These are phyloP conservation scores for Macrochelys suwanniensis DNA, from an alignment of 2,797 vertebrate genomes.

Conservation along the genomic window DNA sequence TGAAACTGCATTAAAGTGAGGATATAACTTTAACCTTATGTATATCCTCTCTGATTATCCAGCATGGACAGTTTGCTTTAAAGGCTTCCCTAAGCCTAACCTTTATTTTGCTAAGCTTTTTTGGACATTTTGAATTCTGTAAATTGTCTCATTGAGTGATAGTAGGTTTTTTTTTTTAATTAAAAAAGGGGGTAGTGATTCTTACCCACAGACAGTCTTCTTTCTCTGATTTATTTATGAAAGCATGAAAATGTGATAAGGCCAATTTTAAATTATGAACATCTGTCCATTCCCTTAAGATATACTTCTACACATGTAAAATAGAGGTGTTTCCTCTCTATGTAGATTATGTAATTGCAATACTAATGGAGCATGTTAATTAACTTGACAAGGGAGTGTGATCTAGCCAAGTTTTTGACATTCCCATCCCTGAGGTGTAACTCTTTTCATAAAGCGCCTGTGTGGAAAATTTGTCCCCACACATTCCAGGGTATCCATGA, in stretches of 20 bases:
- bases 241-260: background rate
- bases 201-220: background rate
- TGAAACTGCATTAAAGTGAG: background rate
- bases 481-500: background rate
- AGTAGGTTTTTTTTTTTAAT: background rate
- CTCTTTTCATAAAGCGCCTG: conserved; percentile 10
- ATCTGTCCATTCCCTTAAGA: background rate
- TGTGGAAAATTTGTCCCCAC: background rate
- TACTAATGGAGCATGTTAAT: background rate
- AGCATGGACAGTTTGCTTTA: background rate
- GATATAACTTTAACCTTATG: background rate
- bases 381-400: background rate
- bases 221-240: background rate
- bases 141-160: background rate
- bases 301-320: background rate
- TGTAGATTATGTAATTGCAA: background rate
- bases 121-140: background rate
- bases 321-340: background rate
- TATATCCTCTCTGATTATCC: background rate
- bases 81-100: background rate
- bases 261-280: background rate
- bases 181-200: background rate
- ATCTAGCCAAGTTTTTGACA: background rate
- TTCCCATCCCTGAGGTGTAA: background rate
- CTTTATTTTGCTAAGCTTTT: background rate